Evolutionary conservation across 2,113 vertebrate species (phyloP).

Genomic region (Xiphophorus hellerii): DNA sequence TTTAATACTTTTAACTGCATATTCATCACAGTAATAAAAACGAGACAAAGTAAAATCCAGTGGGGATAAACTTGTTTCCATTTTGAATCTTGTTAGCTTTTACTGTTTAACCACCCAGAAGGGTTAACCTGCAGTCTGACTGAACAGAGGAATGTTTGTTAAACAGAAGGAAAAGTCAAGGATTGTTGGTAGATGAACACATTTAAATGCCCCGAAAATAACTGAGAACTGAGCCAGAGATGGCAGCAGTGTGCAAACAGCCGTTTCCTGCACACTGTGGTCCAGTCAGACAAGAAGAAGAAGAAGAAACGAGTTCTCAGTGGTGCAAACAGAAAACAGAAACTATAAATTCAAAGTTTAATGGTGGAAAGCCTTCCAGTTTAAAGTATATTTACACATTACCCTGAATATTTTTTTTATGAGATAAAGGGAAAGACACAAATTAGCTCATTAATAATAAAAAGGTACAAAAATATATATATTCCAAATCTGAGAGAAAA

Average conservation of each 20-base stretch:
- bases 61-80: conserved; percentile 38
- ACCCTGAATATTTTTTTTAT: not conserved
- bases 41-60: conserved; percentile 51
- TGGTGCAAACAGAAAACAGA: conserved; percentile 17
- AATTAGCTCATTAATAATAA: conserved; percentile 7
- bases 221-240: conserved; percentile 32
- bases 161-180: conserved; percentile 57
- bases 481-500: conserved; percentile 48
- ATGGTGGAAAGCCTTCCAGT: conserved; percentile 32
- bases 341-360: conserved; percentile 40
- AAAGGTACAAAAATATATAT: conserved; percentile 69
- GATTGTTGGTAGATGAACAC: conserved; percentile 67
- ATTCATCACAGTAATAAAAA: conserved; percentile 48
- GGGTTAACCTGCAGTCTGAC: conserved; percentile 63
- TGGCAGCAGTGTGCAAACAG: conserved; percentile 38
- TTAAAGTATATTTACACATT: not conserved
- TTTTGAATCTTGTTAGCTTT: conserved; percentile 61
- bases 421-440: not conserved
- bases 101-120: conserved; percentile 71
- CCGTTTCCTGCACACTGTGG: conserved; percentile 36
- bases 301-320: conserved; percentile 27
- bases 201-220: conserved; percentile 57
- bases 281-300: conserved; percentile 35
- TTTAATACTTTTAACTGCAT: conserved; percentile 49
- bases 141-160: conserved; percentile 80